Conservation (phyloP, 1,140 invertebrate genomes). For the Aphidius gifuensis region DNA sequence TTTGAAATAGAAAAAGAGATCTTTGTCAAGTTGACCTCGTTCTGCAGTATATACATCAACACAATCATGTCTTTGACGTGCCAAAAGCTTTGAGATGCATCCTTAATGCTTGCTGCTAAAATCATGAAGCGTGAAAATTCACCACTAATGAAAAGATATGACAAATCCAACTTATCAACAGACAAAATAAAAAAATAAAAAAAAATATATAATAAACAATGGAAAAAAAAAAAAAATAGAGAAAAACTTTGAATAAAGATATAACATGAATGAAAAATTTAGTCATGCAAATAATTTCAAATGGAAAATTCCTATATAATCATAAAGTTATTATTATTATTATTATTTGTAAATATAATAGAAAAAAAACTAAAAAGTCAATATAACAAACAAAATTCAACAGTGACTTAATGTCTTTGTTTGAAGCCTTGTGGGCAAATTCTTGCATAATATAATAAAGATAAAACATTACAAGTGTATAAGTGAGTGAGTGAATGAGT, state of each 20-base stretch:
- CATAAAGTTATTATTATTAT: too few species aligned
- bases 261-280: neutral
- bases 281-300: too few species aligned
- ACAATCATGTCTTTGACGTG: conserved; percentile 1
- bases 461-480: too few species aligned
- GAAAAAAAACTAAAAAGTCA: too few species aligned
- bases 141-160: conserved; percentile 1
- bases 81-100: conserved; percentile 11
- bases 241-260: neutral
- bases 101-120: conserved; percentile 4
- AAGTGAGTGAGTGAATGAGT: too few species aligned
- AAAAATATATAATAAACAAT: neutral
- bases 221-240: neutral
- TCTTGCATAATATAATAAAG: too few species aligned
- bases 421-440: too few species aligned
- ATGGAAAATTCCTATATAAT: too few species aligned
- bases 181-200: neutral
- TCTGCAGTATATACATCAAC: neutral
- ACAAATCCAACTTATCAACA: neutral
- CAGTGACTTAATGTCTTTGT: too few species aligned
- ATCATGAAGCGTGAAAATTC: neutral
- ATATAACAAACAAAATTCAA: too few species aligned
- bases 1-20: conserved; percentile 8
- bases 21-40: conserved; percentile 19
- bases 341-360: too few species aligned